Evolutionary conservation across 2,797 vertebrate genomes (phyloP), one percentile per base, ranked within the genome.

Genomic region (Gadopsis marmoratus): DNA sequence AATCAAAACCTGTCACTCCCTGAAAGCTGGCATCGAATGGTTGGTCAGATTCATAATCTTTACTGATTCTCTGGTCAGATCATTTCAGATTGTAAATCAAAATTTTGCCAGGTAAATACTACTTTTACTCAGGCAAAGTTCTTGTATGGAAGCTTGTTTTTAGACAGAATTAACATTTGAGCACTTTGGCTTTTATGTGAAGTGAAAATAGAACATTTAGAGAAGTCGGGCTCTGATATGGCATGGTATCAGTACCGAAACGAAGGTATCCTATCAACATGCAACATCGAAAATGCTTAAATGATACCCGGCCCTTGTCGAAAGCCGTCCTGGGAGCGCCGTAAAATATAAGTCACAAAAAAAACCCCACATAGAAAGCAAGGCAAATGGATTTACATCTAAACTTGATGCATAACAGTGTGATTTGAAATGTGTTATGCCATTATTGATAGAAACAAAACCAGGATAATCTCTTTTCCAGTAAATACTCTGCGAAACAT

Each of bases 371-470:
- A 19, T 0, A 14, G 3, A 33, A 55, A 74, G 17, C 0, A 69
- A 45, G 2, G 1, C 1, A 50, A 53, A 23, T 48, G 0, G 6
- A 51, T 14, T 59, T 21, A 21, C 6, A 56, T 48, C 19, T 35
- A 2, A 45, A 21, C 50, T 7, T 17, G 7, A 45, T 31, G 11
- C 3, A 60, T 29, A 60, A 64, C 17, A 51, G 48, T 17, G 17
- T 50, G n/a, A 66, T 29, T n/a, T 35, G 7, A 48, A 54, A 68
- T 53, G 21, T 43, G 41, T 53, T 62, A 31, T 11, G 8, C 17
- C 59, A 50, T 39, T 4, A 41, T 43, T 21, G 12, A 56, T 19
- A 17, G 41, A 70, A 23, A 56, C 43, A 69, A 76, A 71, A 80
- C 29, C 66, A 63, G n/a, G n/a, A 19, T 33, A 37, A 63, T 69